phyloP scores from a whole-genome alignment of 1,140 invertebrate genomes.

The Drosophila rhopaloa region DNA sequence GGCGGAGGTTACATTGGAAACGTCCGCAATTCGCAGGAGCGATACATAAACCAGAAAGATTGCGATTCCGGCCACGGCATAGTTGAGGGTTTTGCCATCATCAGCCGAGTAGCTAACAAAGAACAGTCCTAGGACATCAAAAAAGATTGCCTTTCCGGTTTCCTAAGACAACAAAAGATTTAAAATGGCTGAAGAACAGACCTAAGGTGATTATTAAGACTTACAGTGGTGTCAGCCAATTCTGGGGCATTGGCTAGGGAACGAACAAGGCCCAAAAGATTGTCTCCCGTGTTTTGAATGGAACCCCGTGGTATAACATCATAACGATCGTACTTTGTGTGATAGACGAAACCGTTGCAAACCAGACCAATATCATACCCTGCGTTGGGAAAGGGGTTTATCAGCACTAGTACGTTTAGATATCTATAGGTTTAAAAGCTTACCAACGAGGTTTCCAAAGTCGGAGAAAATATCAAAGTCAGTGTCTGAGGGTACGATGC shows the following conservation, averaged over 20 bases:
- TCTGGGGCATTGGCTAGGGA: constrained; percentile 87
- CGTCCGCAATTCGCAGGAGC: constrained; percentile 54
- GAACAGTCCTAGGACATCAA: constrained; percentile 91
- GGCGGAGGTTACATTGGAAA: constrained; percentile 36
- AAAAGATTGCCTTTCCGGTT: constrained; percentile 88
- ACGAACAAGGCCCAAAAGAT: constrained; percentile 89
- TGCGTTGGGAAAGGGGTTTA: background rate
- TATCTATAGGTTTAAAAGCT: background rate
- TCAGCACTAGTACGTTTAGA: background rate
- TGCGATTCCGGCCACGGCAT: constrained; percentile 85
- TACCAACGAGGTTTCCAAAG: constrained; percentile 85
- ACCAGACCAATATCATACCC: constrained; percentile 89
- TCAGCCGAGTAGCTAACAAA: constrained; percentile 87
- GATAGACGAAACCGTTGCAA: constrained; percentile 97
- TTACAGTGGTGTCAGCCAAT: constrained; percentile 86
- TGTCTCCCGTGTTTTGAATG: constrained; percentile 92
- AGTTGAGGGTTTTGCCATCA: constrained; percentile 86
- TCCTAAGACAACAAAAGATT: constrained; percentile 84
- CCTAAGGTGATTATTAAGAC: constrained; percentile 75
- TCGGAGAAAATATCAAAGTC: constrained; percentile 93
- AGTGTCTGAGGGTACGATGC: constrained; percentile 94
- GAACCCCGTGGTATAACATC: constrained; percentile 91
- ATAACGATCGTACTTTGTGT: constrained; percentile 92
- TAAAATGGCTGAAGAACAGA: background rate
- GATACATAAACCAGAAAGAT: constrained; percentile 84